Conservation (phyloP, 2,113 vertebrate genomes). For the Ciconia boyciana region DNA sequence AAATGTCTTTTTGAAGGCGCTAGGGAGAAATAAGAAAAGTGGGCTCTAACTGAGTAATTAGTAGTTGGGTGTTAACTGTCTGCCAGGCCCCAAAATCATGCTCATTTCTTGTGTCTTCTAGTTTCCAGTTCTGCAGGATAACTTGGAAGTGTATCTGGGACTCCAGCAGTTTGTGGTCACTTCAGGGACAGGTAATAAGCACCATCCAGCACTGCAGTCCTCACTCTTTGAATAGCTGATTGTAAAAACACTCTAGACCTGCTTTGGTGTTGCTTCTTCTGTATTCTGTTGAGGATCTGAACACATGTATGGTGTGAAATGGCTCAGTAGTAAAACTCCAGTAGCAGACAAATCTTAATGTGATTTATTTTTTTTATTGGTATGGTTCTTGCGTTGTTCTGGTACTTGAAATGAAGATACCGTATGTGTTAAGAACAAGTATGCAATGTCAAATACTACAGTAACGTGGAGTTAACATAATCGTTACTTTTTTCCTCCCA, state of each 20-base stretch:
- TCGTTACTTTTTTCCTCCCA: background rate
- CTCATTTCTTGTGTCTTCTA: conserved; percentile 50
- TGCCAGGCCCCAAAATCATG: background rate
- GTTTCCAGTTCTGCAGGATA: conserved; percentile 96
- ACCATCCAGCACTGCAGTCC: background rate
- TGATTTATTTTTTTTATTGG: background rate
- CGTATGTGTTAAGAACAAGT: background rate
- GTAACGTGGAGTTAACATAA: background rate
- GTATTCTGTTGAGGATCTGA: rapidly evolving
- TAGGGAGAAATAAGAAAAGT: background rate
- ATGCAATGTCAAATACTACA: background rate
- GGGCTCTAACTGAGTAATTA: background rate
- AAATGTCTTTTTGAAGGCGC: background rate
- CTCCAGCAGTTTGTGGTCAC: conserved; percentile 93
- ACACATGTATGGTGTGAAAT: background rate
- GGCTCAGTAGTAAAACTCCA: background rate
- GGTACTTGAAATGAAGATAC: background rate
- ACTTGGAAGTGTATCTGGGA: conserved; percentile 94
- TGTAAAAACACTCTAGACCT: background rate
- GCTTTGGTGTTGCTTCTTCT: background rate
- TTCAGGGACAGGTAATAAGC: conserved; percentile 84
- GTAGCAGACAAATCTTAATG: background rate
- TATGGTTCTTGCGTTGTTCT: background rate
- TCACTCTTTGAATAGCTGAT: background rate
- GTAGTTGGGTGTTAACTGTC: background rate